Conservation (phyloP, 2,113 vertebrate species). For the Myotis yumanensis region DNA sequence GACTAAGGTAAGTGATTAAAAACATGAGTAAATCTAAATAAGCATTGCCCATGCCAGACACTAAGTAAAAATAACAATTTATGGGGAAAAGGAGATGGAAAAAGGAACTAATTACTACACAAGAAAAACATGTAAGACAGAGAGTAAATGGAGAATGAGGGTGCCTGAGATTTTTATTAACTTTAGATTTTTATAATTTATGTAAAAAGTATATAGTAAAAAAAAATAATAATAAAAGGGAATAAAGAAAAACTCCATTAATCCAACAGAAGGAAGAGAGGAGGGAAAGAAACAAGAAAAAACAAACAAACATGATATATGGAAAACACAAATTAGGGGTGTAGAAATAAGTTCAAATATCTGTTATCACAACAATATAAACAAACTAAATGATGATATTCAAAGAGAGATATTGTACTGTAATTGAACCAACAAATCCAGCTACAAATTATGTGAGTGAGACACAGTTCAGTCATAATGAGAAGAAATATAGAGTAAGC, state of each 20-base stretch:
- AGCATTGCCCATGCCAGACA: not conserved
- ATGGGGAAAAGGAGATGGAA: not conserved
- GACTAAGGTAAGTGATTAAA: not conserved
- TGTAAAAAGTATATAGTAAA: not conserved
- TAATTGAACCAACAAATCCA: not conserved
- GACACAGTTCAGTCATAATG: not conserved
- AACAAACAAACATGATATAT: not conserved
- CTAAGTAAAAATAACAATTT: constrained; percentile 1
- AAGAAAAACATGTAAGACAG: not conserved
- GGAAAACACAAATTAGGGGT: constrained; percentile 28
- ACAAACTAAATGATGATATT: not conserved
- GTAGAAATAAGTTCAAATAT: not conserved
- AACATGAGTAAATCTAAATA: not conserved
- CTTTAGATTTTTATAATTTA: not conserved
- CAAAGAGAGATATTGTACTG: not conserved
- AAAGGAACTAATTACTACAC: not conserved
- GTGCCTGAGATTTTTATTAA: not conserved
- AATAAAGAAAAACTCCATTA: not conserved
- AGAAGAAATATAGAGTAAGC: not conserved
- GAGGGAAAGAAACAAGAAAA: not conserved
- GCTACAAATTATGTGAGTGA: not conserved
- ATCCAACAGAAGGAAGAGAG: not conserved
- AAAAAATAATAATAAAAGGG: not conserved
- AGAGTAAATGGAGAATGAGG: not conserved
- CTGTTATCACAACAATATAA: not conserved